Conservation (phyloP, 2,797 vertebrate genomes). For the Hemibagrus guttatus region DNA sequence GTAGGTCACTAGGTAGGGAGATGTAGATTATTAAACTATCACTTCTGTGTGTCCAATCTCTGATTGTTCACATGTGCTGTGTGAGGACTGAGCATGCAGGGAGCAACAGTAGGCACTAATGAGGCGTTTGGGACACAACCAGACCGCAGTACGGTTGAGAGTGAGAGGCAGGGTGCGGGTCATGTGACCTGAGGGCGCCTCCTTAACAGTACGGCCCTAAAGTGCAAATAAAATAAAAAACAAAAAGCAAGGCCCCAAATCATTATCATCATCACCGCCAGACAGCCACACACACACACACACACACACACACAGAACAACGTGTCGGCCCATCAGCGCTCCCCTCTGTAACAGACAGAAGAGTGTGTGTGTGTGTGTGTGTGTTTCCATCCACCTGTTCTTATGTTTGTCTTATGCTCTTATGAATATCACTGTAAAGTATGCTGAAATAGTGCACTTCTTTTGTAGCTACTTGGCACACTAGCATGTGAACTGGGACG, state of each 20-base stretch:
- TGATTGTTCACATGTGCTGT: not conserved
- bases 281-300: conserved; percentile 36
- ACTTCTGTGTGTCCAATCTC: not conserved
- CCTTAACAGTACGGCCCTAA: conserved; percentile 77
- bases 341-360: conserved; percentile 10
- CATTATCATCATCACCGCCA: conserved; percentile 7
- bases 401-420: not conserved
- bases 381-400: not conserved
- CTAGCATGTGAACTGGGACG: not conserved
- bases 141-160: conserved; percentile 17
- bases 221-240: conserved; percentile 74
- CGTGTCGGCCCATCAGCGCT: conserved; percentile 20
- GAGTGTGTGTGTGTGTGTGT: not conserved
- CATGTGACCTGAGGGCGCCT: conserved; percentile 41
- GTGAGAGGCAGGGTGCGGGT: not conserved
- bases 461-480: not conserved
- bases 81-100: conserved; percentile 1
- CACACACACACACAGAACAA: conserved; percentile 21
- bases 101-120: conserved; percentile 8
- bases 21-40: not conserved
- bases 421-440: not conserved
- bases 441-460: not conserved
- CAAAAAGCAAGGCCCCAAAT: conserved; percentile 48
- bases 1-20: not conserved
- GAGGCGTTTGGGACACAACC: conserved; percentile 40